Base-by-base conservation (phyloP, 2,113 vertebrate species). In the Corythaeola cristata region DNA sequence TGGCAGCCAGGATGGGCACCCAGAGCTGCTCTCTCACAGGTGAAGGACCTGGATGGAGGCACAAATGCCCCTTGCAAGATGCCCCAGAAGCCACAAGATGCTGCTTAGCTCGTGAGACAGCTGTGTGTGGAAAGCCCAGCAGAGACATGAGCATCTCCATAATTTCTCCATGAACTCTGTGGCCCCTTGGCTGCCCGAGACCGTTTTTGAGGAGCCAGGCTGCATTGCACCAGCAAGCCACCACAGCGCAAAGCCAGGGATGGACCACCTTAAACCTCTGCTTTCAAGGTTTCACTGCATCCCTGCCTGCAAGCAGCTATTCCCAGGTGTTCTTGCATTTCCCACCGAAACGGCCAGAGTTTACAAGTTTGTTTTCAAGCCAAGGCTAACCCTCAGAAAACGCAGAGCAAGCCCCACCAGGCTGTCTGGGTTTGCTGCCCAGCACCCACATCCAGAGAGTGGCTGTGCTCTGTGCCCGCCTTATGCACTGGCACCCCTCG, bases 401-500 rank as follows among this genome's bases (percentile, higher is more conserved):
- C 6, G 7, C 17, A 68, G 41, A 88, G 39, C 37, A 37, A 82
- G 60, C 17, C 37, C 12, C n/a, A 50, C 35, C 41, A 50, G 21
- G 28, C 35, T 63, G 55, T 44, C 37, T 1, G 1, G 7, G 6
- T 58, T 68, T 93, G 44, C 41, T 21, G 12, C n/a, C 47, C 41
- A 45, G 55, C 2, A 2, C n/a, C 32, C 1, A 0, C 15, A 8
- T 17, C 37, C 60, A 53, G 80, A 27, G 5, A n/a, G 50, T 8
- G 6, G 45, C 47, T 0, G 0, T 28, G 50, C 12, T 49, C 35
- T 50, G 50, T 71, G 56, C 50, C 17, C 2, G 1, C 20, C 78
- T 1, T 3, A 27, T 1, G 2, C 6, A 4, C 27, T 7, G 4
- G 32, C 32, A 20, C 9, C 27, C 15, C 53, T 82, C 1, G 0